Percentiles rank a stretch among this genome's conserved stretches.
phyloP scores from a whole-genome alignment of 2,888 invertebrate genomes.

The Ischnura elegans region DNA sequence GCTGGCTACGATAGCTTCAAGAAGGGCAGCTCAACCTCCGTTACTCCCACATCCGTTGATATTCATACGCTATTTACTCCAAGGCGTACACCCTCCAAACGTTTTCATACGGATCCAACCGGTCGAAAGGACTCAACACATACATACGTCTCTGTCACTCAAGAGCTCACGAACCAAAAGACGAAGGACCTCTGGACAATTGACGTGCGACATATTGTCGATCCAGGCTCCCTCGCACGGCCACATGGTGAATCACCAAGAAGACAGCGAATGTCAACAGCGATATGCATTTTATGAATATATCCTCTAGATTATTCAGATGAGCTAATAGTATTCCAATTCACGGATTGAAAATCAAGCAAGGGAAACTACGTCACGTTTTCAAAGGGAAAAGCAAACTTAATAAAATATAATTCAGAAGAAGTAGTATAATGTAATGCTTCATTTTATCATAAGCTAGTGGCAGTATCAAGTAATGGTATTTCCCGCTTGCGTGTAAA shows the following conservation, averaged over 20 bases:
- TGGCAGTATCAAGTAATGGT: no score
- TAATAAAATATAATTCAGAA: no score
- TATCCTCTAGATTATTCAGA: no score
- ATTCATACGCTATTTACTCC: neutral
- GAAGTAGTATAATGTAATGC: no score
- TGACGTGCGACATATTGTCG: constrained; percentile 62
- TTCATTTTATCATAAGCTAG: no score
- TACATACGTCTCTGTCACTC: neutral
- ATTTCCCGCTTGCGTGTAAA: no score
- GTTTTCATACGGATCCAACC: neutral
- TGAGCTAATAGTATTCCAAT: no score
- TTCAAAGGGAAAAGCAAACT: no score
- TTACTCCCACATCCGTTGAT: neutral
- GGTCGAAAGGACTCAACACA: neutral
- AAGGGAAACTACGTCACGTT: no score
- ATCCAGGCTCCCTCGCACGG: constrained; percentile 34
- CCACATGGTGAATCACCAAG: constrained; percentile 49
- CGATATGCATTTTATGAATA: no score
- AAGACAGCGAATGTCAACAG: neutral
- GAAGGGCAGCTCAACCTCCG: neutral
- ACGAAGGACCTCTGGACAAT: constrained; percentile 7
- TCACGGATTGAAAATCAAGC: no score
- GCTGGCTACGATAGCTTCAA: neutral
- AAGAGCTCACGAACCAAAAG: neutral
- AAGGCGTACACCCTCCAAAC: neutral